Evolutionary conservation across 2,888 invertebrate genomes (phyloP), one percentile per base, ranked within the genome.

Genomic region (Phytoseiulus persimilis): DNA sequence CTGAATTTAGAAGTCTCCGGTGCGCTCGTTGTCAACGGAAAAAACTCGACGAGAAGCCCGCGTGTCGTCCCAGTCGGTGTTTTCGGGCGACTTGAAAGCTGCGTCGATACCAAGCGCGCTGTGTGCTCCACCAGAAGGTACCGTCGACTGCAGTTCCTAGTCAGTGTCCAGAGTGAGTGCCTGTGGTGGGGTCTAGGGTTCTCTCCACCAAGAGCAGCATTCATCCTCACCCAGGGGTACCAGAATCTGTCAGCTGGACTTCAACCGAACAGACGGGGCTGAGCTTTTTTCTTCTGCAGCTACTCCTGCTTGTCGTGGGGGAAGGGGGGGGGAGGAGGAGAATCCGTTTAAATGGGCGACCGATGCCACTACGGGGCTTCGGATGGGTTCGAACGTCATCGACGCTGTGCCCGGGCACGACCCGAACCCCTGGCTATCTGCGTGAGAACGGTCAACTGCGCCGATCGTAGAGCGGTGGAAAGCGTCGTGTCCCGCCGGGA

Each of bases 151-250:
- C 65, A 65, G 65, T 65, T 65, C 65, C 65, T 65, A 65, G 65
- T 65, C 65, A 65, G 65, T 65, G 65, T 65, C 23, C 18, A 28
- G 65, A 65, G 65, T 65, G 65, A 65, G 65, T 23, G 65, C 65
- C 65, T 2, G 28, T 28, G 28, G 65, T 65, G 65, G 65, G 65
- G 65, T 65, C 65, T 65, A 65, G 65, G 65, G 65, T 65, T 65
- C 65, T 65, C 65, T 65, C 65, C 65, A 65, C 65, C 65, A 65
- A 23, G 18, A 65, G 65, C 65, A 65, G 65, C 65, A 65, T 65
- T 65, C 65, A 65, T 65, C 65, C 65, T 65, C 65, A 65, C 65
- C 65, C 65, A 65, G 65, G 65, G 65, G 65, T 65, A 65, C 65
- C 65, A 65, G 65, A 65, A 65, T 14, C 65, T 65, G 65, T 65